Base-by-base conservation (phyloP, 2,888 invertebrate species). In the Drosophila anomalata region DNA sequence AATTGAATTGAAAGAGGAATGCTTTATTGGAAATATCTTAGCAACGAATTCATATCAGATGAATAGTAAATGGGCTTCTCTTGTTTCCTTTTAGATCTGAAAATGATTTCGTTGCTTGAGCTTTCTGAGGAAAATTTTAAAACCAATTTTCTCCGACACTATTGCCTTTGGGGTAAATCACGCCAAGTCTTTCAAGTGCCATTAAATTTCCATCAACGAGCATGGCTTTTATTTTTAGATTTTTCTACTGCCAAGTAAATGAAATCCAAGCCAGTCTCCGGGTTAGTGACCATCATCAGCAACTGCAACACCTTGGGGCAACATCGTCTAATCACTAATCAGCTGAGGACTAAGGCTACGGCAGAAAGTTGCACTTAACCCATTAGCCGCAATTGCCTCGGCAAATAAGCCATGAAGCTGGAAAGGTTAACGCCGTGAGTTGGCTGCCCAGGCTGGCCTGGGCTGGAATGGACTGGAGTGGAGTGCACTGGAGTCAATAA, bases 401-500 rank as follows among this genome's bases (percentile, higher is more conserved):
- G 63, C 44, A 47, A 65, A 62, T 39, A 62, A 48, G 39, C 53
- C 67, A 36, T 39, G 53, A 54, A 36, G 6, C 48, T 29, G 50
- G 17, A 42, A 47, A 33, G 61, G 61, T 54, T 51, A 53, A 47
- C 20, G 20, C 60, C 61, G 58, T 51, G 50, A 67, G 59, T 29
- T 24, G 48, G 33, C 52, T 17, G 17, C 17, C 17, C 17, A 17
- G 17, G 17, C 17, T 39, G 59, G 59, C 59, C 68, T 36, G 36
- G 36, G 6, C 6, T n/a, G 7, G 36, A 36, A 14, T 39, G 59
- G 59, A 53, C 68, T 36, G 36, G 36, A 6, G 2, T n/a, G 7
- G 36, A 36, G 36, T 36, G 36, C 36, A 36, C 5, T 14, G 36
- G 46, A 74, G 83, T 80, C 86, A 83, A 84, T 84, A 81, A 84